Evolutionary conservation across 2,888 invertebrate genomes (phyloP).

Genomic region (Biston stratarius): DNA sequence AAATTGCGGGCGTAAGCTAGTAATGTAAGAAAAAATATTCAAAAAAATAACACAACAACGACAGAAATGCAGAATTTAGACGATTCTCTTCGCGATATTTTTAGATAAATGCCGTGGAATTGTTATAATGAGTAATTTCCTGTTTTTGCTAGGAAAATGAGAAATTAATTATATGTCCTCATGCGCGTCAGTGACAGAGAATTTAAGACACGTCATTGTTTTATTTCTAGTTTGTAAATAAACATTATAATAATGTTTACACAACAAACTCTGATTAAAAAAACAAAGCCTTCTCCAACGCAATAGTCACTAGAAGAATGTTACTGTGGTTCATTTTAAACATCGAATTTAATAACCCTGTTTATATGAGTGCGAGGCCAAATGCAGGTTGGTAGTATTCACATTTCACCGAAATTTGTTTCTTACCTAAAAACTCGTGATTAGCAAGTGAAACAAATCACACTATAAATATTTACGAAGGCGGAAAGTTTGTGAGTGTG

Average conservation of each 20-base stretch:
- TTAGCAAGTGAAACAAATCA: no score
- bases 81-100: background rate
- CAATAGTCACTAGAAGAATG: background rate
- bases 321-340: background rate
- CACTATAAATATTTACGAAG: no score
- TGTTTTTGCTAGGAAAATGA: constrained; percentile 9
- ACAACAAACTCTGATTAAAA: constrained; percentile 20
- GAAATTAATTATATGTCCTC: constrained; percentile 4
- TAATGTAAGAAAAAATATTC: no score
- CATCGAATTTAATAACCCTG: no score
- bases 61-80: background rate
- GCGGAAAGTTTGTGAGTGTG: no score
- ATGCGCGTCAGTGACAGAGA: constrained; percentile 10
- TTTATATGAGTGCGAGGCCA: no score
- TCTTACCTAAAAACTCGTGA: no score
- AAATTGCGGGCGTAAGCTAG: no score
- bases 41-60: constrained; percentile 41
- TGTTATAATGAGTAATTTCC: constrained; percentile 25
- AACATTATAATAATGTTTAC: constrained; percentile 14
- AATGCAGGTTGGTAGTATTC: no score
- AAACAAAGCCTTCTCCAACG: background rate
- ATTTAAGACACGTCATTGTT: constrained; percentile 6
- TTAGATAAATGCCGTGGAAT: constrained; percentile 1
- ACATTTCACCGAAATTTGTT: no score
- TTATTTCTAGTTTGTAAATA: constrained; percentile 12